A percentile compares a stretch with the other conserved stretches of the same genome.
Conservation (phyloP, 2,888 invertebrate genomes). For the Tridacna crocea region DNA sequence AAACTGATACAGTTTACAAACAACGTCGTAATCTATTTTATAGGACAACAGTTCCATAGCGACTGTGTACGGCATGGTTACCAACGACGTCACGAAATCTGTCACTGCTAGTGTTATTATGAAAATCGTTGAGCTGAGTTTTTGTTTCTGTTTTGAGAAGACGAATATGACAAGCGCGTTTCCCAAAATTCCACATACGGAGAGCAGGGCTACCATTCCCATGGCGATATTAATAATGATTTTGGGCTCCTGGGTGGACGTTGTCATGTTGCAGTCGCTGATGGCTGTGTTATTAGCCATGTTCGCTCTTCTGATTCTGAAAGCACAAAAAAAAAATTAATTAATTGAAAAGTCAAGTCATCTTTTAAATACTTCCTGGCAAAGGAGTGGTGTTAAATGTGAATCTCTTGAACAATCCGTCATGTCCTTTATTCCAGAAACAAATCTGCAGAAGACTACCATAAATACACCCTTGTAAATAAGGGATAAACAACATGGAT, state of each 20-base stretch:
- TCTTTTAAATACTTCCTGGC: too few relatives aligned
- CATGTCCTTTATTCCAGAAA: too few relatives aligned
- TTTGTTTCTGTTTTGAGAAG: conserved; percentile 74
- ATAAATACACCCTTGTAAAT: too few relatives aligned
- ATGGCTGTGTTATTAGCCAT: not conserved
- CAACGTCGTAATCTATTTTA: conserved; percentile 67
- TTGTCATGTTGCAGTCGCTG: conserved; percentile 12
- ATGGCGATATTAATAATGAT: conserved; percentile 65
- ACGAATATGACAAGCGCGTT: conserved; percentile 78
- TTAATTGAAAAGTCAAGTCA: too few relatives aligned
- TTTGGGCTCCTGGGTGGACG: conserved; percentile 24
- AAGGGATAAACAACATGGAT: too few relatives aligned
- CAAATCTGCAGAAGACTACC: too few relatives aligned
- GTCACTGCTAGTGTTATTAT: conserved; percentile 80
- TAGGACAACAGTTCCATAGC: conserved; percentile 78
- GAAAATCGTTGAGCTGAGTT: conserved; percentile 81
- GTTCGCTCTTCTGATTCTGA: not conserved
- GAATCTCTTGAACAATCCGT: too few relatives aligned
- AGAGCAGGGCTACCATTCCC: conserved; percentile 69
- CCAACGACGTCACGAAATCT: conserved; percentile 78
- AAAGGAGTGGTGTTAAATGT: too few relatives aligned
- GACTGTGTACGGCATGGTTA: conserved; percentile 80
- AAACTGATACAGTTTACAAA: conserved; percentile 80
- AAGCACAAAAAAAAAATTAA: not conserved
- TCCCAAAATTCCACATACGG: conserved; percentile 75